Base-by-base conservation (phyloP, 2,797 vertebrate species). In the Petrocephalus schoutedeni region DNA sequence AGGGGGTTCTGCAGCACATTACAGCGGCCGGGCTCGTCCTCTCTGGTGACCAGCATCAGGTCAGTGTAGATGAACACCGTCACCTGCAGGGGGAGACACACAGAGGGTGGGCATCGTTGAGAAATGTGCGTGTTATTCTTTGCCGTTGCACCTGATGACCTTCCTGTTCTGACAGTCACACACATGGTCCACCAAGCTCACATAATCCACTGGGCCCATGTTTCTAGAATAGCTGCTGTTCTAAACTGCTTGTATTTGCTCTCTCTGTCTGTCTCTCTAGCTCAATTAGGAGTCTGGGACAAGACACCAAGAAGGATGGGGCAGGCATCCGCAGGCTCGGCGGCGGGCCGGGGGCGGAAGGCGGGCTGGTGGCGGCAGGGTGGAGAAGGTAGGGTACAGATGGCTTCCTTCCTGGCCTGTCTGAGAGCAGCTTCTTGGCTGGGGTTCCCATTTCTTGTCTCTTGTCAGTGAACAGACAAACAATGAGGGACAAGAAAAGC, bases 1-100 rank as follows among this genome's bases (percentile, higher is more conserved):
- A 99, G 95, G 0, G 98, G 98, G 91, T 98, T 98, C 93, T 98
- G 97, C 77, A 99, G 95, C 87, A 99, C 98, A 0, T 97, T 97
- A 91, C 98, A 99, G 89, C 95, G 94, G 23, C 98, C 97, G 0
- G 96, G 96, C 89, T 98, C 97, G 0, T 97, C 97, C 91, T 99
- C 98, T 92, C 97, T 96, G 4, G 98, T 98, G 93, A 99, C 97
- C 88, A 99, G 95, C 96, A 99, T 96, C 93, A 99, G 92, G 92
- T 99, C 98, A 0, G 95, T 98, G 92, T 99, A 99, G 90, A 98
- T 94, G 51, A 98, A 99, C 87, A 98, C 95, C 0, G 97, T 98
- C 58, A 99, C 97, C 98, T 99, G 88, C 1, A 64, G 61, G 41
- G 7, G 67, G 9, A 0, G 56, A 56, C 5, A 83, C 1, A 23